Conservation (phyloP, 2,113 vertebrate genomes). For the Trichechus manatus region DNA sequence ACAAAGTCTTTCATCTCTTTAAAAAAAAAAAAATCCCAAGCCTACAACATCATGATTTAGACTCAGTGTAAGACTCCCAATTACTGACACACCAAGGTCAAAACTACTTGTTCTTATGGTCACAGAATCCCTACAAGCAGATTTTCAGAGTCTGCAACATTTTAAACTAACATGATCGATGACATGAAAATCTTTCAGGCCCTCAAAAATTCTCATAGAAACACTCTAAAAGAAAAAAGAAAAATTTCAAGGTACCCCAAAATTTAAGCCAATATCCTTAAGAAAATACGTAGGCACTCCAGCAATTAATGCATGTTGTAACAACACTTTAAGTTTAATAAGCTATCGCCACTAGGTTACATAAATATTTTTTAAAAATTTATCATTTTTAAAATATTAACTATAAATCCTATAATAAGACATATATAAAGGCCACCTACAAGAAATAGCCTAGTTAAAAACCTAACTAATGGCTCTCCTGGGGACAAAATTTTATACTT, state of each 20-base stretch:
- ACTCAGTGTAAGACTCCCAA: background rate
- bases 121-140: background rate
- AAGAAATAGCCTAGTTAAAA: background rate
- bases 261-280: background rate
- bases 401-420: background rate
- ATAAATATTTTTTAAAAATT: background rate
- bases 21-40: conserved; percentile 41
- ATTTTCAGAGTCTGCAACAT: background rate
- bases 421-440: background rate
- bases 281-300: background rate
- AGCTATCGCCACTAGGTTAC: background rate
- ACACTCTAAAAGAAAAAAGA: background rate
- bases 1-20: background rate
- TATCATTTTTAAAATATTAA: background rate
- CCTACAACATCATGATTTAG: background rate
- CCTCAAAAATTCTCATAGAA: background rate
- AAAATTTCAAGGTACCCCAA: background rate
- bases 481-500: background rate
- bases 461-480: background rate
- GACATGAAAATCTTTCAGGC: accelerated
- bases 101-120: background rate
- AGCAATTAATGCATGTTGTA: background rate
- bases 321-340: background rate
- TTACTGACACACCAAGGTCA: background rate
- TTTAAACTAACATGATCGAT: accelerated